Conservation (phyloP, 2,113 vertebrate genomes). For the Salvelinus fontinalis region DNA sequence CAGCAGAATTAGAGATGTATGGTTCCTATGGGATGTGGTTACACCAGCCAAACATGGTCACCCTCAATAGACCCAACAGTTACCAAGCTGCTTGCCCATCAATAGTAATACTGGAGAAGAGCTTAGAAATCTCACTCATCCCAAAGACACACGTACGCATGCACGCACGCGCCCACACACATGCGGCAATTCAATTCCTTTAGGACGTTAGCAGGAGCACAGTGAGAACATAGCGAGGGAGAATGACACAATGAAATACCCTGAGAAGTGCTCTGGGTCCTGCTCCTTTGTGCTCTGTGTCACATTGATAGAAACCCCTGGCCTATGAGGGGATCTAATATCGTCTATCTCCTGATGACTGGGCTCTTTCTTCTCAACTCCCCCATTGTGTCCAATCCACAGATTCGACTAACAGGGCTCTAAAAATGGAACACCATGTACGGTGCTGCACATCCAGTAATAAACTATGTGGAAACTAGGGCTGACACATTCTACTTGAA, state of each 20-base stretch:
- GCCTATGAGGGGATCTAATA: constrained; percentile 65
- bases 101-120: too few species aligned
- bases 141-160: too few species aligned
- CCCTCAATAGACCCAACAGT: constrained; percentile 17
- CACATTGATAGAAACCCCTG: constrained; percentile 68
- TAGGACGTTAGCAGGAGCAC: constrained; percentile 14
- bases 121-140: too few species aligned
- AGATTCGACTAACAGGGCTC: constrained; percentile 67
- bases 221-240: constrained; percentile 40
- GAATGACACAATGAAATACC: constrained; percentile 51
- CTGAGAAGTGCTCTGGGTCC: constrained; percentile 21
- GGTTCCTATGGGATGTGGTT: constrained; percentile 43
- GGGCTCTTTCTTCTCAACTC: constrained; percentile 59
- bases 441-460: constrained; percentile 40
- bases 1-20: constrained; percentile 45
- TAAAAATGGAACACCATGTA: constrained; percentile 60
- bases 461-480: constrained; percentile 53
- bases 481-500: constrained; percentile 62
- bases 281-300: constrained; percentile 55
- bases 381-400: constrained; percentile 64
- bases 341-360: constrained; percentile 75
- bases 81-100: too few species aligned
- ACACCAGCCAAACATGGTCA: constrained; percentile 20
- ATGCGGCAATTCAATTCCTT: not conserved
- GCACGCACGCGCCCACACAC: too few species aligned